Percentiles rank a stretch among this genome's conserved stretches.
Evolutionary conservation across 2,888 invertebrate genomes (phyloP).

Genomic region (Kuschelorhynchus macadamiae): DNA sequence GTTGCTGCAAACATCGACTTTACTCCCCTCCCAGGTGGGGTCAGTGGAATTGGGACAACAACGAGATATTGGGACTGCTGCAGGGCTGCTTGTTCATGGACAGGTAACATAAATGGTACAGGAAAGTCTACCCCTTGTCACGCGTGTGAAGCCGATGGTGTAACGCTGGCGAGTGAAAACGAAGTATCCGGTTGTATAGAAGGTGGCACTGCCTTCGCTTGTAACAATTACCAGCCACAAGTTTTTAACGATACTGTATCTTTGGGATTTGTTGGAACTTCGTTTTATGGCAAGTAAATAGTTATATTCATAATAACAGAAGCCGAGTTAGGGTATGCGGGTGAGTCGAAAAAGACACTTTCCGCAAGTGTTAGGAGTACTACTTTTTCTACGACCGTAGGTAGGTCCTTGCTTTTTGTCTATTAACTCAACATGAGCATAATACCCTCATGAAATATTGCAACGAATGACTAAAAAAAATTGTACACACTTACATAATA

Average conservation of each 20-base stretch:
- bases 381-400: too few species aligned
- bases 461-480: too few species aligned
- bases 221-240: slow-evolving; percentile 42
- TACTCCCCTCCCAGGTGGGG: slow-evolving; percentile 43
- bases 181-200: slow-evolving; percentile 38
- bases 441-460: too few species aligned
- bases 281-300: slow-evolving; percentile 36
- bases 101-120: slow-evolving; percentile 37
- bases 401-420: too few species aligned
- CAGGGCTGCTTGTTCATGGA: slow-evolving; percentile 52
- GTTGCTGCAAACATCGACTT: slow-evolving; percentile 26
- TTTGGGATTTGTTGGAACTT: slow-evolving; percentile 48
- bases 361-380: too few species aligned
- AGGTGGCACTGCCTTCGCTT: slow-evolving; percentile 32
- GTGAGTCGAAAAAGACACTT: too few species aligned
- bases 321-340: too few species aligned
- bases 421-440: too few species aligned
- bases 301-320: too few species aligned
- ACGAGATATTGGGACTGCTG: slow-evolving; percentile 55
- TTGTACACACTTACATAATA: too few species aligned
- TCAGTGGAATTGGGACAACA: slow-evolving; percentile 50
- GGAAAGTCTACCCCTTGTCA: slow-evolving; percentile 23
- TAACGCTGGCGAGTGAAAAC: slow-evolving; percentile 9
- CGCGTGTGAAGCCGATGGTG: slow-evolving; percentile 48
- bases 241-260: slow-evolving; percentile 38